Evolutionary conservation across 2,888 invertebrate genomes (phyloP), one percentile per base, ranked within the genome.

Genomic region (Pseudococcus longispinus): DNA sequence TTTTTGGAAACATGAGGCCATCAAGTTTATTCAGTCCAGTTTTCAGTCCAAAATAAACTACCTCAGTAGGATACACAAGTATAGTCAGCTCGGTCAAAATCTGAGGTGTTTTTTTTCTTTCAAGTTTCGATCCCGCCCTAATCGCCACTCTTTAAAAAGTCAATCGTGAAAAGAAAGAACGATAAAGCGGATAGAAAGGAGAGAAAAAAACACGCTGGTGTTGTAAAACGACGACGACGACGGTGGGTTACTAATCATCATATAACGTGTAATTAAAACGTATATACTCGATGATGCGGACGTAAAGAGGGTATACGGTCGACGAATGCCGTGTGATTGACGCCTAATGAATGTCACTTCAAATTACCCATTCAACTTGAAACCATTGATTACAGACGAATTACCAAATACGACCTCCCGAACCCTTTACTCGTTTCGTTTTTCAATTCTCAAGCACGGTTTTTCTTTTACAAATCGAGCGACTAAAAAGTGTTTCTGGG

Each of bases 261-360:
- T 70, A 60, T 65, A 37, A 74, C 32, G 74, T 37, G 74, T 74
- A 74, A 74, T 74, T 74, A 74, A 74, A 74, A 29, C n/a, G 37
- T 74, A 70, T 74, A 70, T 2, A 74, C 32, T 26, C 26, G 26
- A 15, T 15, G 65, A 65, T 0, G 51, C n/a, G 65, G 26, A 65
- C 26, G 2, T 51, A n/a, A 65, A 65, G 65, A 26, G 65, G 23
- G 8, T 13, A 65, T 26, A 8, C 65, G 26, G 1, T 13, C 26
- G 65, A 65, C 51, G 51, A 70, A 23, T 70, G 37, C 74, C n/a
- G 23, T 29, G 11, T 70, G 74, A 74, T 74, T 74, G 74, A 74
- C 74, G 74, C 37, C n/a, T 37, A 37, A 74, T 74, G 37, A 74
- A 74, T 74, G 74, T 74, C 74, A 32, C 74, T 74, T 74, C 74